Conservation (phyloP, 2,113 vertebrate genomes). For the Vombatus ursinus region DNA sequence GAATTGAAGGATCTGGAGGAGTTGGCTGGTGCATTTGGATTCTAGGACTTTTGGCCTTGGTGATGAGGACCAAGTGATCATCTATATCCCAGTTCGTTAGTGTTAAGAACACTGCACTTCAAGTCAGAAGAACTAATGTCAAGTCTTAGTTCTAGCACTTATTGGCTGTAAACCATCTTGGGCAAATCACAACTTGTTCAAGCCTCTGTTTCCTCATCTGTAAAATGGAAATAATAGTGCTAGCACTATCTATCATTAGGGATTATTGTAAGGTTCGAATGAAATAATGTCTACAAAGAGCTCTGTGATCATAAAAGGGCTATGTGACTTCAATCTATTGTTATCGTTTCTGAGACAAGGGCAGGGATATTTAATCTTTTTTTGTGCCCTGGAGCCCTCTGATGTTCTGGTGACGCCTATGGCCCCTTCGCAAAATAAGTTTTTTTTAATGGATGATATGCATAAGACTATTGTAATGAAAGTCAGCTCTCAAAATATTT, state of each 20-base stretch:
- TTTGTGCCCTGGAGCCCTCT: neutral
- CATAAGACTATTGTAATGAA: neutral
- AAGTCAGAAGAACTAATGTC: too few species aligned
- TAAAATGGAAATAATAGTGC: neutral
- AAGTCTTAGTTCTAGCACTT: too few species aligned
- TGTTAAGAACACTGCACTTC: too few species aligned
- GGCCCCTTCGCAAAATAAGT: neutral
- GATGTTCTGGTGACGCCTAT: neutral
- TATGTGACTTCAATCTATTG: neutral
- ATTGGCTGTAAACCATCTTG: neutral
- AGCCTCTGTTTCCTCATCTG: too few species aligned
- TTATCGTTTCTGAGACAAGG: neutral
- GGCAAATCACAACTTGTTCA: neutral
- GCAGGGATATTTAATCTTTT: neutral
- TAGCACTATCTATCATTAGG: neutral
- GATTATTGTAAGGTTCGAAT: neutral
- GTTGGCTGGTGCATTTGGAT: too few species aligned
- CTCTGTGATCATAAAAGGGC: neutral
- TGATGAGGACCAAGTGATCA: too few species aligned
- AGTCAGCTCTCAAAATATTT: neutral
- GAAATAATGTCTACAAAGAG: neutral
- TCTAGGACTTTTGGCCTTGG: too few species aligned
- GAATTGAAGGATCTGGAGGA: too few species aligned
- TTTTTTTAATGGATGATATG: neutral
- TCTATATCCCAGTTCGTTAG: too few species aligned